phyloP scores from a whole-genome alignment of 2,113 vertebrate species.

The Dicentrarchus labrax region DNA sequence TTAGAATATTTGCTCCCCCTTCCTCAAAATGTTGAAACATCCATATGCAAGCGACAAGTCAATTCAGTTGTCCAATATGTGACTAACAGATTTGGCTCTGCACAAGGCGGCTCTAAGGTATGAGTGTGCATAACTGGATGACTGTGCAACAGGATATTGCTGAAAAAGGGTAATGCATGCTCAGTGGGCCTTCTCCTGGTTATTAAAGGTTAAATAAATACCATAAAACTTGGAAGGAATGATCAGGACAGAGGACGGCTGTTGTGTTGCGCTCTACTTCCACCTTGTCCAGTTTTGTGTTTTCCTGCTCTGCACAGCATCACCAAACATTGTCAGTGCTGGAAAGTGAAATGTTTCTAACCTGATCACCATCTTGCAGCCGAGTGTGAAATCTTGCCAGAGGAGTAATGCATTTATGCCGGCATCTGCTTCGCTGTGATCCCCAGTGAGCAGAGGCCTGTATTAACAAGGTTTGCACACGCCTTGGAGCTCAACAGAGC shows the following conservation, averaged over 20 bases:
- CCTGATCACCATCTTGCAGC: conserved; percentile 29
- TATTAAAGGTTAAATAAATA: conserved; percentile 38
- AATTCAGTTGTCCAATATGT: background rate
- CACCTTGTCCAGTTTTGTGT: background rate
- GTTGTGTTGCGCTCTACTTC: background rate
- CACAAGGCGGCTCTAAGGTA: background rate
- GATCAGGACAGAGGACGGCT: background rate
- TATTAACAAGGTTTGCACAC: conserved; percentile 70
- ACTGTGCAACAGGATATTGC: conserved; percentile 24
- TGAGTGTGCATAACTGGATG: conserved; percentile 1
- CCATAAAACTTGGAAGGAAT: conserved; percentile 20
- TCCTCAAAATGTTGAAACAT: background rate
- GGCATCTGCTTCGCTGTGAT: conserved; percentile 58
- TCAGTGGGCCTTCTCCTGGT: background rate
- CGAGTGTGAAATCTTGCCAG: conserved; percentile 33
- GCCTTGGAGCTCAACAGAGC: conserved; percentile 52
- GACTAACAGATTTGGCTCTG: background rate
- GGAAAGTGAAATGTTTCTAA: conserved; percentile 25
- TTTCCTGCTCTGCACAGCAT: conserved; percentile 2
- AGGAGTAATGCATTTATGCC: conserved; percentile 42
- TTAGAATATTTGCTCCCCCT: background rate
- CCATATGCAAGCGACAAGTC: background rate
- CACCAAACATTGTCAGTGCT: background rate
- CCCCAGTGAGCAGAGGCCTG: conserved; percentile 61
- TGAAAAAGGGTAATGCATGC: background rate